Base-by-base conservation (phyloP, 2,113 vertebrate species). In the Myiozetetes cayanensis region DNA sequence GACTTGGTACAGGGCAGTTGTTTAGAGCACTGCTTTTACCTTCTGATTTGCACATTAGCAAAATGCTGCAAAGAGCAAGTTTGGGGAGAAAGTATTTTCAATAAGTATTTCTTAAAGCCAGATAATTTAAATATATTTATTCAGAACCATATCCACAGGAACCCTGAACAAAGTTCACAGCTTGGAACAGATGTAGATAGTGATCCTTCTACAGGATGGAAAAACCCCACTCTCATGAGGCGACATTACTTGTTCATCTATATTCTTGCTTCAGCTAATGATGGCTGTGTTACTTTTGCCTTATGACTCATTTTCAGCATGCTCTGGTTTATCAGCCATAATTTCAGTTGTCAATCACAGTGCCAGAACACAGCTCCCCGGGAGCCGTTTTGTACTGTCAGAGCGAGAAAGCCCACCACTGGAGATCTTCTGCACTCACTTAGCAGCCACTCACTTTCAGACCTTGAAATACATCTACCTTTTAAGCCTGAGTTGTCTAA, bases 221-320 rank as follows among this genome's bases (percentile, higher is more conserved):
- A 94, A 94, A 95, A 82, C 5, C 44, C 61, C 24, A 12, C 21
- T 71, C 53, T 79, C 47, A 70, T 44, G 44, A 79, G 23, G 68
- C 22, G 27, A 31, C 1, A 2, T 49, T 30, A 83, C 77, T 89
- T 79, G 55, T 75, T 92, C 89, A 86, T 79, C 43, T 63, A 5
- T 58, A 50, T 81, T 86, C 77, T 50, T 47, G 23, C 59, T 96
- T 43, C 52, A 94, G 81, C 61, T 71, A 86, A 96, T 17, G 63
- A 94, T 5, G 76, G 65, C 65, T 92, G 79, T 25, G 49, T 95
- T 92, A 77, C 90, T 97, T 96, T 90, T 90, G 89, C 76, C 80
- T 93, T 41, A 67, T 93, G 85, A 96, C 78, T 97, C 88, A 93
- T 75, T 94, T 95, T 72, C 62, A 93, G 85, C 77, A 80, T 37